Base-by-base conservation (phyloP, 2,888 invertebrate genomes). In the Taphrorychus bicolor region DNA sequence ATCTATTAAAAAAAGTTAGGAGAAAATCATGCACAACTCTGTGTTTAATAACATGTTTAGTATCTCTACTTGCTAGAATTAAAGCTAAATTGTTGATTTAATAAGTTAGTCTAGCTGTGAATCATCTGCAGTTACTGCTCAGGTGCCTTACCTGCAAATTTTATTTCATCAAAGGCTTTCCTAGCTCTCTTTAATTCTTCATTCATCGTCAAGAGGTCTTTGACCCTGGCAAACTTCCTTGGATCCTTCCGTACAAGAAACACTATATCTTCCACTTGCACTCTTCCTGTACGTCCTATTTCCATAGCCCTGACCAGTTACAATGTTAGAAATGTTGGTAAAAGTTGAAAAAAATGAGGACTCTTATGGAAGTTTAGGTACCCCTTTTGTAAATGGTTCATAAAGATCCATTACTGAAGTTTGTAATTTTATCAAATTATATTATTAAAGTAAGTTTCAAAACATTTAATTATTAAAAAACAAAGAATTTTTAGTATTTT, bases 81-180 rank as follows among this genome's bases (percentile, higher is more conserved):
- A 11, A 32, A 32, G 7, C 32, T 48, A 9, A 17, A 48, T n/a
- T 1, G 40, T 40, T 40, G 16, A 0, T 14, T 48, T 14, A 48
- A 16, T 0, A 17, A 4, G 16, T 48, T 4, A 18, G 17, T 17
- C 48, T 48, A 48, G 16, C 17, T 16, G 11, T 48, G 48, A n/a
- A 17, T n/a, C 48, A 5, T 19, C 42, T 45, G 54, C 22, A 32
- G 16, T n/a, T 51, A 51, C 40, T 66, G 49, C 21, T 61, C 66
- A 42, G 61, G 57, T 42, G 57, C 17, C 59, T 87, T 87, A 90
- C 93, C 94, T 86, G 93, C 95, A 87, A 95, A 96, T 89, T 96
- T 96, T 71, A 95, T 94, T 88, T 97, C 98, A 85, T 99, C 99
- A 84, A 99, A 99, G 70, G 98, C 98, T 85, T 99, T 99, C 75